phyloP scores from a whole-genome alignment of 2,113 vertebrate genomes.

The Coptodon rendalli region DNA sequence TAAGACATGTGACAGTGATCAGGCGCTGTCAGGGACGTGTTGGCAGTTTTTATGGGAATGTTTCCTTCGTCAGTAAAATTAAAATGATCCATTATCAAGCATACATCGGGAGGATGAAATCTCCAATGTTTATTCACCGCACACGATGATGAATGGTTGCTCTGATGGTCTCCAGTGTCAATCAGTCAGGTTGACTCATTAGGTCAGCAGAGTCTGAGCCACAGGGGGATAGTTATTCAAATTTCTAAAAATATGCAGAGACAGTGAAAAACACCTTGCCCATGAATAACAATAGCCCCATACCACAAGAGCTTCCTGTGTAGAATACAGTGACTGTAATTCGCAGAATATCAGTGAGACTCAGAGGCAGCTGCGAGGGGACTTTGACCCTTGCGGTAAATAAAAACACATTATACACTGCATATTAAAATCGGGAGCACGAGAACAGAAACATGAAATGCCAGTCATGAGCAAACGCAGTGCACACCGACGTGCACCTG shows the following conservation, averaged over 20 bases:
- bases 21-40: not conserved
- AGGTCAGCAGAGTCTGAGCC: constrained; percentile 61
- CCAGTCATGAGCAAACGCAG: not conserved
- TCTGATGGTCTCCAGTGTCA: constrained; percentile 43
- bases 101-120: constrained; percentile 11
- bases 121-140: constrained; percentile 43
- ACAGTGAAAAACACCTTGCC: constrained; percentile 42
- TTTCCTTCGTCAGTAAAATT: constrained; percentile 1
- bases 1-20: not conserved
- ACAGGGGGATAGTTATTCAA: constrained; percentile 48
- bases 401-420: not conserved
- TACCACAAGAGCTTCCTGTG: not conserved
- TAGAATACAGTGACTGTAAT: not conserved
- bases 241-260: constrained; percentile 52
- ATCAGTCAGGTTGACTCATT: constrained; percentile 50
- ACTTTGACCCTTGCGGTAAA: constrained; percentile 10
- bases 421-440: not conserved
- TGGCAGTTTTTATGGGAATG: not conserved
- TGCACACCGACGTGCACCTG: not conserved
- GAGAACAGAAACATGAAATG: not conserved
- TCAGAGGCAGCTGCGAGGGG: not conserved
- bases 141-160: constrained; percentile 41
- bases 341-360: not conserved
- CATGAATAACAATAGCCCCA: constrained; percentile 48
- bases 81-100: constrained; percentile 49